Conservation (phyloP, 2,797 vertebrate genomes). For the Vultur gryphus region DNA sequence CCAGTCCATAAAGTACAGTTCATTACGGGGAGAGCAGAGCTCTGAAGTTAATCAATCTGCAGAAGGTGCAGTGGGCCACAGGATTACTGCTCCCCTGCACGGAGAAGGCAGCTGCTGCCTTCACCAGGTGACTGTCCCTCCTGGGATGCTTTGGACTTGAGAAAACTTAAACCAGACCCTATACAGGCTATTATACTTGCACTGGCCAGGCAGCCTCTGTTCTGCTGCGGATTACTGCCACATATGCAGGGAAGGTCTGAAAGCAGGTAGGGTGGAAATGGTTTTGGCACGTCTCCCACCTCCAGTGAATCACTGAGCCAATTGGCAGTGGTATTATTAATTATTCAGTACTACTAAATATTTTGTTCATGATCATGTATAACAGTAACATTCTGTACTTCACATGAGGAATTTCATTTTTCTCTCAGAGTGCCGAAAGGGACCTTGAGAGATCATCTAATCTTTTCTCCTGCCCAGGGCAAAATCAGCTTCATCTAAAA, state of each 20-base stretch:
- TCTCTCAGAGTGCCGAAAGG: not conserved
- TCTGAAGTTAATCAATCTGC: not conserved
- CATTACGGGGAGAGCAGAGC: not conserved
- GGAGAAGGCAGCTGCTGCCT: not conserved
- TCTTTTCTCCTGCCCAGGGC: not conserved
- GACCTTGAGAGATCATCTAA: not conserved
- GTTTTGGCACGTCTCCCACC: not conserved
- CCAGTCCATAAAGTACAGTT: not conserved
- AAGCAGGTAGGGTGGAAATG: not conserved
- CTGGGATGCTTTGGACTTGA: not conserved
- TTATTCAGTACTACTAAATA: not conserved
- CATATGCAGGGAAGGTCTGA: not conserved
- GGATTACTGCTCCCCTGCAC: not conserved
- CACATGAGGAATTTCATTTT: not conserved
- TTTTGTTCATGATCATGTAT: not conserved
- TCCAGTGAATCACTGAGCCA: not conserved
- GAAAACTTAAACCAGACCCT: conserved; percentile 17
- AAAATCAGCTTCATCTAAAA: not conserved
- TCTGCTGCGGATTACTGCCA: not conserved
- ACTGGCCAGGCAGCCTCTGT: not conserved
- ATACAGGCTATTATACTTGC: not conserved
- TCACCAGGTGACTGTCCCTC: not conserved
- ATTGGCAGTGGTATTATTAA: not conserved
- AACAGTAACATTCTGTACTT: not conserved
- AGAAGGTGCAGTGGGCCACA: not conserved